Conservation (phyloP, 53 echinoderm and acorn worm genomes). For the Holothuria scabra region DNA sequence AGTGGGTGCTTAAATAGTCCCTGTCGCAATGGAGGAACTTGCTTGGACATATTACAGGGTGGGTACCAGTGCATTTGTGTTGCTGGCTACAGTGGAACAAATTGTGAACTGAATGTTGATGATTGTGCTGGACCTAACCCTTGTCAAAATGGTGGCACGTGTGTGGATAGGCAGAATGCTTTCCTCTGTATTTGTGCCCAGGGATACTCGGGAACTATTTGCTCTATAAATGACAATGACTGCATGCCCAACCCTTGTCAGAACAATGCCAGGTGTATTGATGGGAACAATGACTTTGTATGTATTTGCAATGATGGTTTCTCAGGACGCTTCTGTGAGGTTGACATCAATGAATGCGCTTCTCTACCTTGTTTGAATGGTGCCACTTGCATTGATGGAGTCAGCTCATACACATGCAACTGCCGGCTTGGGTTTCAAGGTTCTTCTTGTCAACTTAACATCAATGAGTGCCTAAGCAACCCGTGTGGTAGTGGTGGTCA, state of each 20-base stretch:
- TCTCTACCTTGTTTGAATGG: neutral
- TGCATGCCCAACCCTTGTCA: slow-evolving; percentile 23
- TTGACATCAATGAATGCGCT: slow-evolving; percentile 1
- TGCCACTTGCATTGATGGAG: slow-evolving; percentile 4
- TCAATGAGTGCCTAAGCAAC: slow-evolving; percentile 31
- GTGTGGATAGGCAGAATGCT: neutral
- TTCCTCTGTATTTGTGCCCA: slow-evolving; percentile 42
- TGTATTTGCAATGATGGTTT: slow-evolving; percentile 16
- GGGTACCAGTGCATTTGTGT: slow-evolving; percentile 54
- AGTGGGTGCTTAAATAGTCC: slow-evolving; percentile 25
- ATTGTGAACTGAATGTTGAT: slow-evolving; percentile 43
- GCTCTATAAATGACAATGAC: slow-evolving; percentile 20
- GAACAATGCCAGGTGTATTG: slow-evolving; percentile 3
- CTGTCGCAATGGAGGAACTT: slow-evolving; percentile 66
- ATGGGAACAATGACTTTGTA: slow-evolving; percentile 39
- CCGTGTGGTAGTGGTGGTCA: neutral
- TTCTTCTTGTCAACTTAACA: slow-evolving; percentile 15
- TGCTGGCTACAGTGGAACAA: slow-evolving; percentile 40
- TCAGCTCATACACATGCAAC: slow-evolving; percentile 7
- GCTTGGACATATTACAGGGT: slow-evolving; percentile 43
- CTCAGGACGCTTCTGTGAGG: slow-evolving; percentile 12
- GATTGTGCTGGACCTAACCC: slow-evolving; percentile 36
- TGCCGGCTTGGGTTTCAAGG: slow-evolving; percentile 37
- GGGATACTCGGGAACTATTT: slow-evolving; percentile 52
- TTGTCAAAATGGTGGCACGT: slow-evolving; percentile 47